Conservation (phyloP, 2,888 invertebrate genomes). For the Noctua fimbriata region DNA sequence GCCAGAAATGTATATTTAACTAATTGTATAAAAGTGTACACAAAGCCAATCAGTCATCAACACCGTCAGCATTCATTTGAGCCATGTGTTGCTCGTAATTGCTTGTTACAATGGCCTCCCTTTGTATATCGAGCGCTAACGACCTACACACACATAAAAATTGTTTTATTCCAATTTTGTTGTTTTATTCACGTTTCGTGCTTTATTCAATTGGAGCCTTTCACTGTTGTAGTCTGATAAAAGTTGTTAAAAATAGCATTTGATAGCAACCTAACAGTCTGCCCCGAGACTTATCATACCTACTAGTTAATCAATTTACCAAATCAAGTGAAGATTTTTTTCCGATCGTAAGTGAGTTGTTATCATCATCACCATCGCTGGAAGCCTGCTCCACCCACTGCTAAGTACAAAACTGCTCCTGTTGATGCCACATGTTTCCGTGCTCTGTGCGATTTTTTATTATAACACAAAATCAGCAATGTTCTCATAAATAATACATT, state of each 20-base stretch:
- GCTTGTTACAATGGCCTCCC: conserved; percentile 7
- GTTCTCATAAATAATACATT: conserved; percentile 7
- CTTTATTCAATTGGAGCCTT: neutral
- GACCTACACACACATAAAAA: neutral
- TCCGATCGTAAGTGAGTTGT: neutral
- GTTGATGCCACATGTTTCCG: neutral
- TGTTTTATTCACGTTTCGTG: conserved; percentile 5
- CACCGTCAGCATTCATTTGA: neutral
- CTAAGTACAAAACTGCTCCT: neutral
- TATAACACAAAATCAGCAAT: neutral
- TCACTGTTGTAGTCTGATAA: no score
- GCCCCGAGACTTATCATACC: neutral
- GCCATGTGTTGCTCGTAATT: conserved; percentile 4
- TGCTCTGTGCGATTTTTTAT: neutral
- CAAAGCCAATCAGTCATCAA: neutral
- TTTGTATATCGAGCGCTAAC: conserved; percentile 27
- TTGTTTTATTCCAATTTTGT: neutral
- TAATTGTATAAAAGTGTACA: neutral
- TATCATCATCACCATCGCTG: neutral
- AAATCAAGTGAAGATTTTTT: neutral
- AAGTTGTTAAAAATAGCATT: no score
- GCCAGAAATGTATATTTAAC: neutral
- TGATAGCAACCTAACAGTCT: neutral
- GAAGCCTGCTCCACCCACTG: neutral
- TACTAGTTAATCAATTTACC: neutral